phyloP scores from a whole-genome alignment of 1,140 invertebrate species.

The Zeugodacus cucurbitae region DNA sequence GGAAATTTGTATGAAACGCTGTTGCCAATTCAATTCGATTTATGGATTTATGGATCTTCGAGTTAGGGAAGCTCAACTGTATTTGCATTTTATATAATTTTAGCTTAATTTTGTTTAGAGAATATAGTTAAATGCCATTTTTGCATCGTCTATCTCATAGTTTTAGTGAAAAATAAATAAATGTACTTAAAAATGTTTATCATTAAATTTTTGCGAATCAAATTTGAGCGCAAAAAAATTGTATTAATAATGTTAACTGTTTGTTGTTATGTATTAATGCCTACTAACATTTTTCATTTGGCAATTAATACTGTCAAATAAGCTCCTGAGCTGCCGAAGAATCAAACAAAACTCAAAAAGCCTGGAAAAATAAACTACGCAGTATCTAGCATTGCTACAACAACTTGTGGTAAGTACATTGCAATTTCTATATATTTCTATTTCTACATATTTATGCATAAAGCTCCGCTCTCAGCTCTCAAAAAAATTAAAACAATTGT shows the following conservation, averaged over 20 bases:
- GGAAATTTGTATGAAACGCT: no score
- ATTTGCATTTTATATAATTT: not conserved
- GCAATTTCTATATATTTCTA: not conserved
- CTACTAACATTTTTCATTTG: no score
- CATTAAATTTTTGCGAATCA: not conserved
- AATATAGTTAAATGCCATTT: not conserved
- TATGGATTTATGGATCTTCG: no score
- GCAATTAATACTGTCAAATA: no score
- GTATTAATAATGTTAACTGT: no score
- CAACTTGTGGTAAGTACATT: no score
- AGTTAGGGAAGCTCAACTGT: no score
- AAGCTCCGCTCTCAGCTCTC: not conserved
- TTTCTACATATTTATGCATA: not conserved
- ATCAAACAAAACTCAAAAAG: no score
- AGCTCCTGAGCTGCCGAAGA: no score
- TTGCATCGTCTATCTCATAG: not conserved
- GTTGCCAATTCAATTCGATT: no score
- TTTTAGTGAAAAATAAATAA: not conserved
- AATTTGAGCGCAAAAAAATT: no score
- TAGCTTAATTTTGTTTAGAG: not conserved
- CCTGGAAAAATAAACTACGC: not conserved
- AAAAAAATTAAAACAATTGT: constrained; percentile 23
- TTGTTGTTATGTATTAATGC: no score
- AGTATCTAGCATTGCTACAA: not conserved
- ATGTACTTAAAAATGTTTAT: not conserved